Base-by-base conservation (phyloP, 2,888 invertebrate genomes). In the Drosophila nr. perissopoda region DNA sequence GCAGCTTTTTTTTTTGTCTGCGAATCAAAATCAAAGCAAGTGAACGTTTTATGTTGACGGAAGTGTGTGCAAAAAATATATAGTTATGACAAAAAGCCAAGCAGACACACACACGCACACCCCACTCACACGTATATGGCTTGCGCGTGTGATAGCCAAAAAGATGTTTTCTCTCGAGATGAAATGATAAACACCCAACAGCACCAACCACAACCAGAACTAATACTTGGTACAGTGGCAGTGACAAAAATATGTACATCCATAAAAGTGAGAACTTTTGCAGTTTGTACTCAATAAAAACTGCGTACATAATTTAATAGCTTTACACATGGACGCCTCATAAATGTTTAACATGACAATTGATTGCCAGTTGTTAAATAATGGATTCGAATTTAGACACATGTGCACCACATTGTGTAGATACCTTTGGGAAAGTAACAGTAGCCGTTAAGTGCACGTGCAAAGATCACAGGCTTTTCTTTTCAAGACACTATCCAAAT, bases 21-120 rank as follows among this genome's bases (percentile, higher is more conserved):
- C 53, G 63, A 57, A 72, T 80, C 71, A 77, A 75, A 77, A 57
- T 40, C 69, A 54, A 34, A 62, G 49, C 38, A 40, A 52, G 18
- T 31, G 21, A 57, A 18, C 59, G 75, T 25, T 31, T 56, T 38
- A 73, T 79, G 80, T 78, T 78, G 80, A 75, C 77, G 77, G 80
- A 76, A 80, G 70, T 66, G 45, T 61, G 66, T 31, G 29, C 63
- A 74, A 69, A 64, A 58, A 16, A 16, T 8, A 45, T 45, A 25
- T 25, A 45, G 4, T 2, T 45, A 13, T 45, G 45, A 21, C 61
- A 63, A 31, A 71, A 67, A 66, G 53, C 31, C 48, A 62, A 57
- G 16, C 34, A 52, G 2, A 21, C 40, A 64, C 48, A 36, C 13
- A 53, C 31, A 38, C 34, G 60, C 38, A 21, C 61, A 63, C 53